Conservation (phyloP, 2,797 vertebrate species). For the Sylvia borin region DNA sequence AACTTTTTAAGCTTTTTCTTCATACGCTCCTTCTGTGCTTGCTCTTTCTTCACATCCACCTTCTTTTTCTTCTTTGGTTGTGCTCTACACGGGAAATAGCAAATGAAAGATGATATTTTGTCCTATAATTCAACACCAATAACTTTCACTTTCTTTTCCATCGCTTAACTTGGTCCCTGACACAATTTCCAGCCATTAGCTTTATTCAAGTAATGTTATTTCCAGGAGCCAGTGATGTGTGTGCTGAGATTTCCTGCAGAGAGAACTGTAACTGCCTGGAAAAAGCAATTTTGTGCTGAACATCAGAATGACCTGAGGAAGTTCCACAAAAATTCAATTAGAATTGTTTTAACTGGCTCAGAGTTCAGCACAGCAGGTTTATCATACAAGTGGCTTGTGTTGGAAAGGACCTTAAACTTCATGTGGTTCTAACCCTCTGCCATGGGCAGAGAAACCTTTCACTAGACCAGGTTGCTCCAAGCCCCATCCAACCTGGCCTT, state of each 20-base stretch:
- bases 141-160: neutral
- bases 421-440: neutral
- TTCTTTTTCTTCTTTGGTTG: conserved; percentile 95
- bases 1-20: conserved; percentile 89
- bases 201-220: neutral
- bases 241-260: neutral
- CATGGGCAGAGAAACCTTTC: neutral
- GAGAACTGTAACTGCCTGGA: neutral
- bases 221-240: neutral
- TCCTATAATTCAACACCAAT: neutral
- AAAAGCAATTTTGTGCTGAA: neutral
- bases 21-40: conserved; percentile 84
- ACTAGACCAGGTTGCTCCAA: neutral
- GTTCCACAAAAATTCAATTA: neutral
- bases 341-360: neutral
- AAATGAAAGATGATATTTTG: neutral
- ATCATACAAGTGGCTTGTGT: neutral
- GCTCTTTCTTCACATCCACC: conserved; percentile 86
- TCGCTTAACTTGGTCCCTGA: neutral
- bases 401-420: neutral
- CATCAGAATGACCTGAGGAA: neutral
- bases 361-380: neutral
- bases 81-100: conserved; percentile 75
- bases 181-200: neutral
- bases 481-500: neutral